Percentiles rank a stretch among this genome's conserved stretches.
Evolutionary conservation across 2,113 vertebrate species (phyloP).

Genomic region (Strix uralensis): DNA sequence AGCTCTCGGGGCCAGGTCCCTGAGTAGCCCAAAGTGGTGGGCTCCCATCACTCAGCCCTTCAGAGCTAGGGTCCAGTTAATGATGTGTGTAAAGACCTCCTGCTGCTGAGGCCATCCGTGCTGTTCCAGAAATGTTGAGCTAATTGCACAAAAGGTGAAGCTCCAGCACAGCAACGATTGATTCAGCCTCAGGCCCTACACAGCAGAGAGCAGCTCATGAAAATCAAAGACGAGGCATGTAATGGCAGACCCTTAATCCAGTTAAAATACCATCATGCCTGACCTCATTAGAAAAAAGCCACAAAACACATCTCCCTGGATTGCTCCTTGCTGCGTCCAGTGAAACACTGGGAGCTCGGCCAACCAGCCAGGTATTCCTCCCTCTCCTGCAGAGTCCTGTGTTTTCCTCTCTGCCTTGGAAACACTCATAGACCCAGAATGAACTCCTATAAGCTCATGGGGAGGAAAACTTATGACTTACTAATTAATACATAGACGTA

Average conservation of each 20-base stretch:
- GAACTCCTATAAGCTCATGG: neutral
- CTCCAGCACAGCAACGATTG: neutral
- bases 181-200: neutral
- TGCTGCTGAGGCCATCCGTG: fast-evolving
- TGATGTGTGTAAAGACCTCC: neutral
- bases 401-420: neutral
- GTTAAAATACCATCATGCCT: neutral
- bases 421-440: neutral
- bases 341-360: neutral
- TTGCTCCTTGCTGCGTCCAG: neutral
- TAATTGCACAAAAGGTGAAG: slow-evolving; percentile 21
- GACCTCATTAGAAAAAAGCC: slow-evolving; percentile 18
- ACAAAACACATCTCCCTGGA: neutral
- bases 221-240: neutral
- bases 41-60: neutral
- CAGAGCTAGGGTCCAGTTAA: neutral
- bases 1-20: neutral
- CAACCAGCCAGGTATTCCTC: neutral
- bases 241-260: slow-evolving; percentile 1
- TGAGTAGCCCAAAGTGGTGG: neutral
- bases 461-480: neutral
- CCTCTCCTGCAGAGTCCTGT: neutral
- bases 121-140: neutral
- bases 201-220: neutral
- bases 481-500: neutral